A percentile compares a stretch with the other conserved stretches of the same genome.
These are phyloP conservation scores for Lutraria rhynchaena DNA, from an alignment of 1,140 invertebrate species.

Conservation along the genomic window DNA sequence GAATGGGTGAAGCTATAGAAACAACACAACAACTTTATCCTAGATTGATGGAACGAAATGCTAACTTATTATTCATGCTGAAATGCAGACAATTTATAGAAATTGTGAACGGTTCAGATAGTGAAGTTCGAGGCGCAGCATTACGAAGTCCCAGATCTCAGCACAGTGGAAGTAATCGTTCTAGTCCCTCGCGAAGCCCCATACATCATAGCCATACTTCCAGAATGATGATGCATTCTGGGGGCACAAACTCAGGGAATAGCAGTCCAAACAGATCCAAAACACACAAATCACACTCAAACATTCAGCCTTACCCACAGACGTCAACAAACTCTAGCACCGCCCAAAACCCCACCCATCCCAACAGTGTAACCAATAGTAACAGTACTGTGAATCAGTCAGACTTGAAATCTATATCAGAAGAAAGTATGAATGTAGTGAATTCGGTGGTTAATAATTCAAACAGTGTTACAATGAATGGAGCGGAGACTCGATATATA, in stretches of 20 bases:
- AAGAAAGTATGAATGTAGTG: slow-evolving; percentile 84
- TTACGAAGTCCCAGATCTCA: slow-evolving; percentile 74
- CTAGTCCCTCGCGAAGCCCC: slow-evolving; percentile 74
- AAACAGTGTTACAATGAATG: slow-evolving; percentile 77
- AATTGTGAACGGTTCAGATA: slow-evolving; percentile 85
- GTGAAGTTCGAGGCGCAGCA: slow-evolving; percentile 78
- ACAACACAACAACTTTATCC: slow-evolving; percentile 94
- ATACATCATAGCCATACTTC: slow-evolving; percentile 66
- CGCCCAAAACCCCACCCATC: slow-evolving; percentile 34
- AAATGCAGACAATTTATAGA: slow-evolving; percentile 99
- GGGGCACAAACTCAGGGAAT: slow-evolving; percentile 56
- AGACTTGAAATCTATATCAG: slow-evolving; percentile 70
- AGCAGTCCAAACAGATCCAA: slow-evolving; percentile 77
- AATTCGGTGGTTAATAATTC: slow-evolving; percentile 84
- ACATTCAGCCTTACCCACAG: slow-evolving; percentile 42
- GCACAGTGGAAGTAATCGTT: slow-evolving; percentile 71
- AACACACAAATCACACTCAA: slow-evolving; percentile 85
- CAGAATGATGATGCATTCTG: slow-evolving; percentile 58
- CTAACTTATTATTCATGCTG: slow-evolving; percentile 95
- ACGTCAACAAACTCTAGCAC: slow-evolving; percentile 44
- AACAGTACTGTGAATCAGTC: slow-evolving; percentile 54
- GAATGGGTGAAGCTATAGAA: slow-evolving; percentile 97
- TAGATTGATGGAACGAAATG: slow-evolving; percentile 93
- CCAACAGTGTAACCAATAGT: slow-evolving; percentile 51
- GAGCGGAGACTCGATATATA: slow-evolving; percentile 68